Conservation (phyloP, 2,797 vertebrate species). For the Ptychadena robeensis region DNA sequence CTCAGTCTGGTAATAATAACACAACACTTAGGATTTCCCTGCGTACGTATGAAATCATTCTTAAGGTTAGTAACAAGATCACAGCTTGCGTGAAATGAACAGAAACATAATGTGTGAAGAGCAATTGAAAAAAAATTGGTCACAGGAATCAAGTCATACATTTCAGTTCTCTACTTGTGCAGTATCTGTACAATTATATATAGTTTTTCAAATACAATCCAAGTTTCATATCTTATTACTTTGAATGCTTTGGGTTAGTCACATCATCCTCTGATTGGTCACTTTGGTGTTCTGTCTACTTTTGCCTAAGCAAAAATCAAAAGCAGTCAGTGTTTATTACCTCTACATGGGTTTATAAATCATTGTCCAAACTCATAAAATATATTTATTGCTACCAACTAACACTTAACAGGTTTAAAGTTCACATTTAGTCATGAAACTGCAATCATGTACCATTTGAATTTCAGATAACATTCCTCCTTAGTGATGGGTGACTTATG, state of each 20-base stretch:
- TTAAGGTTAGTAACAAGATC: too few relatives aligned
- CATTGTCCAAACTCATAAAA: neutral
- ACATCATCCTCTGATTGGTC: neutral
- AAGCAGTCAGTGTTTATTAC: neutral
- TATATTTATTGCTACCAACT: neutral
- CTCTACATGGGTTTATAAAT: neutral
- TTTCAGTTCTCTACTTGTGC: too few relatives aligned
- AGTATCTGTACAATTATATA: neutral
- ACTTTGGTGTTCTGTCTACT: neutral
- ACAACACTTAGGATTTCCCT: too few relatives aligned
- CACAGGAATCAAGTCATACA: too few relatives aligned
- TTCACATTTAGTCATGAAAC: neutral
- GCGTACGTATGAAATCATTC: too few relatives aligned
- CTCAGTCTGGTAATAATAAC: too few relatives aligned
- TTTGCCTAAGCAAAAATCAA: too few relatives aligned
- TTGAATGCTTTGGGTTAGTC: neutral
- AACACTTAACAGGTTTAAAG: conserved; percentile 24
- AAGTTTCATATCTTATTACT: neutral
- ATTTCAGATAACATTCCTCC: neutral
- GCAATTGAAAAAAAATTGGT: too few relatives aligned
- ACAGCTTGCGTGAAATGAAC: too few relatives aligned
- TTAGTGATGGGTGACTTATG: neutral
- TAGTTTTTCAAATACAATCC: neutral
- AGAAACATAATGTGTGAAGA: too few relatives aligned
- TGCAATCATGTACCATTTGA: neutral